phyloP scores from a whole-genome alignment of 2,113 vertebrate species.

The Microcebus lehilahytsara region DNA sequence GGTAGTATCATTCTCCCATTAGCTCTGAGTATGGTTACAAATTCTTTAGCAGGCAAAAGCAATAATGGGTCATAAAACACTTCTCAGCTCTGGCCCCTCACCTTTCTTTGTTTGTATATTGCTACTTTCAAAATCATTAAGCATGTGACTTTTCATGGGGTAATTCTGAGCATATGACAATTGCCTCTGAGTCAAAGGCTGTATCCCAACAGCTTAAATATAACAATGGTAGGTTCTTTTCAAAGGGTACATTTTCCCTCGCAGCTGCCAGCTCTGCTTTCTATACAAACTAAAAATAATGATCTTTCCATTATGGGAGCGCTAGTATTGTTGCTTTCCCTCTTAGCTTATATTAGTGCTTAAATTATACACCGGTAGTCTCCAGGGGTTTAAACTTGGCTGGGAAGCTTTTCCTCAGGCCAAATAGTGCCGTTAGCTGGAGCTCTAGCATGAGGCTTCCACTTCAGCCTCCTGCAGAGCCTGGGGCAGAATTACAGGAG shows the following conservation, averaged over 20 bases:
- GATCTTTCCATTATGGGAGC: slow-evolving; percentile 69
- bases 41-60: slow-evolving; percentile 50
- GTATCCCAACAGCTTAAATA: slow-evolving; percentile 69
- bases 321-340: slow-evolving; percentile 61
- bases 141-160: slow-evolving; percentile 5
- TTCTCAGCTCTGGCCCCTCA: not conserved
- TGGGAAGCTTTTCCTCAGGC: slow-evolving; percentile 68
- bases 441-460: slow-evolving; percentile 8
- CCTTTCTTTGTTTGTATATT: slow-evolving; percentile 43
- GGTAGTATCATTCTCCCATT: slow-evolving; percentile 18
- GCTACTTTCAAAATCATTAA: slow-evolving; percentile 70
- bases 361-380: slow-evolving; percentile 71
- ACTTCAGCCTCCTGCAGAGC: slow-evolving; percentile 31
- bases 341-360: slow-evolving; percentile 72
- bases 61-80: slow-evolving; percentile 48
- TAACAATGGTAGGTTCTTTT: slow-evolving; percentile 69
- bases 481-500: not conserved
- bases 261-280: slow-evolving; percentile 71
- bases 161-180: slow-evolving; percentile 68
- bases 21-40: slow-evolving; percentile 19
- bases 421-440: slow-evolving; percentile 41
- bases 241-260: slow-evolving; percentile 60
- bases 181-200: slow-evolving; percentile 63
- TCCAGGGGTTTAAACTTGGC: slow-evolving; percentile 75
- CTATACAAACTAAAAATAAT: slow-evolving; percentile 78